Base-by-base conservation (phyloP, 2,797 vertebrate species). In the Peromyscus melanophrys region DNA sequence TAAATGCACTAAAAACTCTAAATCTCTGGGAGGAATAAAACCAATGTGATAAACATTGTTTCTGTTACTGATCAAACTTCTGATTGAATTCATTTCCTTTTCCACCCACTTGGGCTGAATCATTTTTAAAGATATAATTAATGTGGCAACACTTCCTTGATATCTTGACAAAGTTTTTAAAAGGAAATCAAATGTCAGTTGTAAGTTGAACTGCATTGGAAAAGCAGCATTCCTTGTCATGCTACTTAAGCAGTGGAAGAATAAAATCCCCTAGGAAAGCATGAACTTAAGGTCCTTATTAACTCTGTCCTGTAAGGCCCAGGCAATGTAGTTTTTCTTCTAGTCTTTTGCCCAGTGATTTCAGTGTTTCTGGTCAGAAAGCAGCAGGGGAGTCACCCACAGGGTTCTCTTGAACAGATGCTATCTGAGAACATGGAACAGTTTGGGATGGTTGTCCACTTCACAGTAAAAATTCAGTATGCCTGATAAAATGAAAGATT, bases 221-320 rank as follows among this genome's bases (percentile, higher is more conserved):
- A 97, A 86, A 97, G 85, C 5, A 88, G 4, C 40, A 84, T 90
- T 98, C 97, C 88, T 86, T 95, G 34, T 77, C 31, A 23, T 59
- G 94, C 97, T 97, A 85, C 37, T 92, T 23, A 97, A 83, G 78
- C 8, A 55, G 67, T 75, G 76, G 31, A 43, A 49, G 40, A 90
- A 90, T n/a, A 40, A 55, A 97, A 83, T 27, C 67, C n/a, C 40
- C 49, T 95, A 63, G 21, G 95, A 81, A 89, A 76, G 94, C 52
- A 43, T 88, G 11, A 94, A 84, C 95, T 93, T 86, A 98, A 98
- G 96, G 29, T n/a, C 52, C 37, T 97, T 92, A 98, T 96, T 96
- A 97, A 92, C 43, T 61, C 61, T 65, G 63, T 89, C 37, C 59
- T 96, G 92, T 71, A 67, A 95, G 77, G 90, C 23, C 2, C 94